Base-by-base conservation (phyloP, 2,888 invertebrate genomes). In the Dasypolia templi region DNA sequence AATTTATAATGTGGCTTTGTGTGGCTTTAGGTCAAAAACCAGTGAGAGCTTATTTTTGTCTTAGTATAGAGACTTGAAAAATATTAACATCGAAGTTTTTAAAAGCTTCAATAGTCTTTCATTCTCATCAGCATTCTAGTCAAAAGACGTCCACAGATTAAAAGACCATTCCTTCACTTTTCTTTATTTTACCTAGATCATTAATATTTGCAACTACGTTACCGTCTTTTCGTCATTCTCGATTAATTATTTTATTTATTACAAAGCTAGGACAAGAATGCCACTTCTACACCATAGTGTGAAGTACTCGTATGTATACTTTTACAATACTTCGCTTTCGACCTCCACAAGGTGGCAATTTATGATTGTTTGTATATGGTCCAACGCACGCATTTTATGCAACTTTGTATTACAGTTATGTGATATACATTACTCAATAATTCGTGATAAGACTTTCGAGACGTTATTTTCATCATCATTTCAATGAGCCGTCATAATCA, bases 301-400 rank as follows among this genome's bases (percentile, higher is more conserved):
- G 69, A 84, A 79, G 65, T 85, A n/a, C n/a, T n/a, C n/a, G n/a
- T n/a, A 87, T 86, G 77, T 84, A 81, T 83, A 77, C 73, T 81
- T 78, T 86, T 77, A 81, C 58, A 72, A 62, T 66, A 65, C 63
- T 74, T 84, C 79, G 75, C 81, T 81, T 75, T 77, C 86, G 87
- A 87, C 91, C 90, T 92, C 87, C 87, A 73, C 58, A 75, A 75
- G 72, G 83, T 87, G 86, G 82, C 87, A 91, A 90, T 86, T 84
- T 85, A 81, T 79, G 77, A 74, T 59, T 73, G 66, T 70, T 83
- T 83, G 74, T 90, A 86, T 89, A 91, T 87, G 89, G 91, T 71
- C 78, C 78, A 86, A 81, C 79, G 87, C 85, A 85, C 84, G 81
- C 85, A 86, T 82, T 86, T 74, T 84, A 86, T 89, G 86, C 88